These are phyloP conservation scores for Eueremaeus valkanovi DNA, from an alignment of 2,888 invertebrate species.

Conservation along the genomic window DNA sequence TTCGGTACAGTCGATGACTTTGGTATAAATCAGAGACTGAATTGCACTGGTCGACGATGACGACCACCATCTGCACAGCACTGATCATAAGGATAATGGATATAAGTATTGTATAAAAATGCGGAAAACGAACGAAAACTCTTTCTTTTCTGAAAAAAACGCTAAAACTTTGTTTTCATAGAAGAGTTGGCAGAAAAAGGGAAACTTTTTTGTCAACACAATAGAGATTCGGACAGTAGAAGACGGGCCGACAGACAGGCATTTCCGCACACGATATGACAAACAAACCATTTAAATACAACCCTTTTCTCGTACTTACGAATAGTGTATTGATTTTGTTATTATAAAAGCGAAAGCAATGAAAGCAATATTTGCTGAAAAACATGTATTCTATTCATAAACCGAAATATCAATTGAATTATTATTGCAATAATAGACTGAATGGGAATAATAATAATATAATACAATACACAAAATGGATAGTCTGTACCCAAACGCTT, in stretches of 20 bases:
- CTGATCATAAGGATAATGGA: neutral
- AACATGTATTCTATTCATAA: neutral
- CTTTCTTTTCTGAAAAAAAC: neutral
- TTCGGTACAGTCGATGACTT: neutral
- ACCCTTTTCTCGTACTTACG: constrained; percentile 8
- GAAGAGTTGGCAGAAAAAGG: neutral
- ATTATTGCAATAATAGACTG: neutral
- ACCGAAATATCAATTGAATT: neutral
- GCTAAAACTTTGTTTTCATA: neutral
- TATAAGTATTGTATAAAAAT: constrained; percentile 23
- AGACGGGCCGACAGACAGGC: constrained; percentile 26
- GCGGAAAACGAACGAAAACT: constrained; percentile 18
- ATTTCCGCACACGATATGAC: constrained; percentile 10
- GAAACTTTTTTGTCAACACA: neutral
- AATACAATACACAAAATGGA: neutral
- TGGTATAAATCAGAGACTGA: neutral
- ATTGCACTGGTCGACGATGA: neutral
- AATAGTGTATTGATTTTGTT: neutral
- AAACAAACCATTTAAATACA: neutral
- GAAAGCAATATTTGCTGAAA: neutral
- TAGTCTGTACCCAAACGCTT: neutral
- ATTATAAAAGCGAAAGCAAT: neutral
- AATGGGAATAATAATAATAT: neutral
- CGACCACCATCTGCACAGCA: constrained; percentile 17
- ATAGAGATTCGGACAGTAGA: constrained; percentile 7